Conservation (phyloP, 2,888 invertebrate genomes). For the Clistopyga incitator region DNA sequence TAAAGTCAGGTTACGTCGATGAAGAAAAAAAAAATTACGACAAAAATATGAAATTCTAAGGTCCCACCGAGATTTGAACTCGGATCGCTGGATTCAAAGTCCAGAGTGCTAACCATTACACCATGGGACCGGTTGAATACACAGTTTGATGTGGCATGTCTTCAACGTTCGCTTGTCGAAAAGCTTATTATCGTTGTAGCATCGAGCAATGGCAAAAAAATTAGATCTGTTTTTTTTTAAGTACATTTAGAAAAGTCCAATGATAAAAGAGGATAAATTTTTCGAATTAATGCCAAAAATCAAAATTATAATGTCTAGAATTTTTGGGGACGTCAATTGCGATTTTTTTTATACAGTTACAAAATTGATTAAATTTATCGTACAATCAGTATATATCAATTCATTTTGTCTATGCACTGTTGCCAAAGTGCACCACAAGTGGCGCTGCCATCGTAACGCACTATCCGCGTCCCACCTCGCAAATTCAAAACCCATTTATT, state of each 20-base stretch:
- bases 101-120: conserved; percentile 93
- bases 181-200: not conserved
- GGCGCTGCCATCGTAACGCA: no score
- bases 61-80: conserved; percentile 93
- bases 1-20: not conserved
- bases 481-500: no score
- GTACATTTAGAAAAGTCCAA: not conserved
- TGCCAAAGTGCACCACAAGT: no score
- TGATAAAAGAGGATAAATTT: not conserved
- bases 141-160: not conserved
- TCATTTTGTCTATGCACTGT: no score
- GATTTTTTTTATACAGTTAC: conserved; percentile 26
- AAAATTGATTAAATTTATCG: no score
- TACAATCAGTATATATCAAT: no score
- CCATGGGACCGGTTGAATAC: conserved; percentile 86
- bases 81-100: conserved; percentile 93
- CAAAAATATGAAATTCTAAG: conserved; percentile 74
- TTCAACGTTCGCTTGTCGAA: conserved; percentile 4
- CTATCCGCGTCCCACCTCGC: no score
- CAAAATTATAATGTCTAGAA: conserved; percentile 12
- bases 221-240: not conserved
- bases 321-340: no score
- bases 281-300: not conserved
- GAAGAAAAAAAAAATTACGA: conserved; percentile 72
- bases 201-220: not conserved